These are phyloP conservation scores for Coboldia fuscipes DNA, from an alignment of 1,140 invertebrate genomes.

Conservation along the genomic window DNA sequence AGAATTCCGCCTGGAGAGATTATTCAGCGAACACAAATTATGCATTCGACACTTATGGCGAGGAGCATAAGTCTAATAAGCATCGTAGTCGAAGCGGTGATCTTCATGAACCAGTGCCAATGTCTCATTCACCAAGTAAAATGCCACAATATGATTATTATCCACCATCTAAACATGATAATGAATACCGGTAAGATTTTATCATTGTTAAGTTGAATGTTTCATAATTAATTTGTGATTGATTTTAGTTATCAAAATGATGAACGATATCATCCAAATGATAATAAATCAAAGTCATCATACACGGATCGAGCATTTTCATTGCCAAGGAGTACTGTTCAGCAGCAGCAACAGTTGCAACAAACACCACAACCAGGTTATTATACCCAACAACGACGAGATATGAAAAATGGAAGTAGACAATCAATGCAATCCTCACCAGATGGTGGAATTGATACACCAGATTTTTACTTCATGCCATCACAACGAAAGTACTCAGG, in stretches of 20 bases:
- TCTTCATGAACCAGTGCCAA: constrained; percentile 17
- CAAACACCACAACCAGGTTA: constrained; percentile 20
- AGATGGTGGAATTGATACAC: constrained; percentile 26
- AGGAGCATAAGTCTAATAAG: constrained; percentile 18
- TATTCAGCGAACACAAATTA: constrained; percentile 71
- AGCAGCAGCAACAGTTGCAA: constrained; percentile 1
- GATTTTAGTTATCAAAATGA: constrained; percentile 4
- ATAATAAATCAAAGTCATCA: constrained; percentile 17
- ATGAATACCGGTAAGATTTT: constrained; percentile 1
- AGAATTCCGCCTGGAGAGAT: constrained; percentile 68
- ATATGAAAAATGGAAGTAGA: constrained; percentile 4
- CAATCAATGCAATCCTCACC: constrained; percentile 10
- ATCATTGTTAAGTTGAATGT: neutral
- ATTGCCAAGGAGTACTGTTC: constrained; percentile 16
- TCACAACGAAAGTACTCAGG: constrained; percentile 82
- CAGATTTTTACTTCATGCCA: constrained; percentile 90
- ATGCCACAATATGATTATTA: constrained; percentile 15
- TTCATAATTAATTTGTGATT: constrained; percentile 3
- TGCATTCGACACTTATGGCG: constrained; percentile 64
- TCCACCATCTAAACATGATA: neutral
- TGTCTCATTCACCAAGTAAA: constrained; percentile 21
- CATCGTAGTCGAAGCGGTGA: constrained; percentile 10
- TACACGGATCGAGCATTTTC: constrained; percentile 18
- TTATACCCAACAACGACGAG: constrained; percentile 20
- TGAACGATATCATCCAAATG: constrained; percentile 7